A percentile compares a stretch with the other conserved stretches of the same genome.
These are phyloP conservation scores for Drosophila kanekoi DNA, from an alignment of 2,888 invertebrate species.

Conservation along the genomic window DNA sequence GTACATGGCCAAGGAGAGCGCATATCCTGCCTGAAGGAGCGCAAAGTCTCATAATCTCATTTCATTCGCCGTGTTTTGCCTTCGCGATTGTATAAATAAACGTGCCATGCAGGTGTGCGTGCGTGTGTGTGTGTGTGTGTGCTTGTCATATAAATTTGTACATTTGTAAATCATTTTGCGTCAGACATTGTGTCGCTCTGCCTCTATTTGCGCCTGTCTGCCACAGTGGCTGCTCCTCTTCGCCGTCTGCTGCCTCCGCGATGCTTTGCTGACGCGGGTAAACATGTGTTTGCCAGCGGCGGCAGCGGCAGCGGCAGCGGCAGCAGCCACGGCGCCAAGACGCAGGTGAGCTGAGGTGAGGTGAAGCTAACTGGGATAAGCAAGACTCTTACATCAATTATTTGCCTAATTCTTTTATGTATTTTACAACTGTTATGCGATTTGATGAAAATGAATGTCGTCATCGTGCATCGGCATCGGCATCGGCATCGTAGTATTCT, in stretches of 20 bases:
- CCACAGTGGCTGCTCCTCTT: constrained; percentile 52
- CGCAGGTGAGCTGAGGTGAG: too few species aligned
- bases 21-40: too few species aligned
- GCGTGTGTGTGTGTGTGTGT: constrained; percentile 19
- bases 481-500: constrained; percentile 14
- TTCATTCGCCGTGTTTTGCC: too few species aligned
- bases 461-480: constrained; percentile 59
- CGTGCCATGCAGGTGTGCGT: constrained; percentile 22
- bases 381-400: constrained; percentile 47
- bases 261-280: constrained; percentile 77
- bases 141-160: constrained; percentile 40
- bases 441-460: constrained; percentile 68
- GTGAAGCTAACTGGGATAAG: constrained; percentile 13
- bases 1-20: too few species aligned
- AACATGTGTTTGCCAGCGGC: constrained; percentile 60
- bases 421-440: not conserved
- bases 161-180: constrained; percentile 74
- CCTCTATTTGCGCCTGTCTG: constrained; percentile 49
- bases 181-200: constrained; percentile 57
- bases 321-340: not conserved
- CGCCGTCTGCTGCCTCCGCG: constrained; percentile 71
- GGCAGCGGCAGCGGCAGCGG: too few species aligned
- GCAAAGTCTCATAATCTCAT: too few species aligned
- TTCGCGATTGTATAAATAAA: constrained; percentile 17
- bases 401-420: constrained; percentile 48